phyloP scores from a whole-genome alignment of 2,113 vertebrate species.

The Atractosteus spatula region DNA sequence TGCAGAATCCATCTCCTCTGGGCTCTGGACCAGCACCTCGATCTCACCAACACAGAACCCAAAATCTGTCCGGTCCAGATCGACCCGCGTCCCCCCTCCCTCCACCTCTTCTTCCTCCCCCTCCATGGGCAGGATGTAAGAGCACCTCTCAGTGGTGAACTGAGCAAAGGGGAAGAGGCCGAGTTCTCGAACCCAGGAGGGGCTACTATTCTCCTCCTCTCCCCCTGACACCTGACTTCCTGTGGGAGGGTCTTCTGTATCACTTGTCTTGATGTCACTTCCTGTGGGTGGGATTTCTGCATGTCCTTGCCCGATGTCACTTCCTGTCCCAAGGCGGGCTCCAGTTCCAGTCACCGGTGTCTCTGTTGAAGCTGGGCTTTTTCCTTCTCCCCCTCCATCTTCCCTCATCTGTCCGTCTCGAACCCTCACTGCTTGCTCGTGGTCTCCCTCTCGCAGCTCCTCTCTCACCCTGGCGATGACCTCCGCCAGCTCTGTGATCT shows the following conservation, averaged over 20 bases:
- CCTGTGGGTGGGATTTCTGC: neutral
- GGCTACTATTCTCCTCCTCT: neutral
- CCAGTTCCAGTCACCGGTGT: conserved; percentile 3
- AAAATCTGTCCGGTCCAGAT: conserved; percentile 71
- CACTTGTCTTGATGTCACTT: neutral
- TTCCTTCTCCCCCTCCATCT: neutral
- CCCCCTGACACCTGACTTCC: neutral
- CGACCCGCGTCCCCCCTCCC: conserved; percentile 46
- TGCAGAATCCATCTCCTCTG: conserved; percentile 52
- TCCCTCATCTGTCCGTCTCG: neutral
- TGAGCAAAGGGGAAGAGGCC: conserved; percentile 62
- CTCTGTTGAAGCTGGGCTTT: neutral
- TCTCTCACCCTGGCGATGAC: conserved; percentile 54
- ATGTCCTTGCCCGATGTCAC: neutral
- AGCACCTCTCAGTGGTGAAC: conserved; percentile 57
- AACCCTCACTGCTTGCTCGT: conserved; percentile 12
- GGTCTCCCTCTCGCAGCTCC: conserved; percentile 32
- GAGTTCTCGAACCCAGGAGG: conserved; percentile 46
- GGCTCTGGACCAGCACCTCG: conserved; percentile 62
- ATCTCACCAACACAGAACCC: conserved; percentile 70
- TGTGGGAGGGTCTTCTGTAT: neutral
- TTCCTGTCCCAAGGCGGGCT: neutral
- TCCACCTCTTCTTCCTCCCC: conserved; percentile 32
- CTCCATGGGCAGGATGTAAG: conserved; percentile 42
- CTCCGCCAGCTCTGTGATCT: conserved; percentile 58